These are phyloP conservation scores for Naso thynnoides DNA, from an alignment of 2,797 vertebrate species.

Conservation along the genomic window DNA sequence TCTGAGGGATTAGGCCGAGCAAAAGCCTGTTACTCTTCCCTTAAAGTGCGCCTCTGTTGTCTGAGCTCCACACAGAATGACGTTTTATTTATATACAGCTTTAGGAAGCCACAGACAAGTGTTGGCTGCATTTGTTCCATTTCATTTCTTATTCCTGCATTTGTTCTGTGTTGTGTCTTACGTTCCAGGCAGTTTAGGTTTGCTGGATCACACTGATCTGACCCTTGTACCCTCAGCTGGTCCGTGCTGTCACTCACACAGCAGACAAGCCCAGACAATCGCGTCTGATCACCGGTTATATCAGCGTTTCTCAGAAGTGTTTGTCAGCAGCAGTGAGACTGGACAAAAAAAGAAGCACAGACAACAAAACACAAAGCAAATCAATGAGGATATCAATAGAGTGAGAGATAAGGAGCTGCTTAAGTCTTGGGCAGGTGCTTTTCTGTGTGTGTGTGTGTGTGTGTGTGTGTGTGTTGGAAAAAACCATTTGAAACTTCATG, in stretches of 20 bases:
- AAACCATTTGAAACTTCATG: slow-evolving; percentile 61
- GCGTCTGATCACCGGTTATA: not conserved
- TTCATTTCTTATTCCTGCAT: not conserved
- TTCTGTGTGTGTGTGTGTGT: slow-evolving; percentile 40
- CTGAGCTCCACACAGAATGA: too few species aligned
- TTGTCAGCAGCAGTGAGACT: not conserved
- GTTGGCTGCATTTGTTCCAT: not conserved
- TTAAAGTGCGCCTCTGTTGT: slow-evolving; percentile 5
- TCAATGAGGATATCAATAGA: slow-evolving; percentile 37
- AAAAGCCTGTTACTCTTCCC: slow-evolving; percentile 19
- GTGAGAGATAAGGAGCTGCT: slow-evolving; percentile 1
- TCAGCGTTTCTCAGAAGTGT: not conserved
- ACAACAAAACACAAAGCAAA: slow-evolving; percentile 7
- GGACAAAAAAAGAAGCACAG: not conserved
- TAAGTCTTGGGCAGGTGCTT: slow-evolving; percentile 11
- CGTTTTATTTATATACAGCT: too few species aligned
- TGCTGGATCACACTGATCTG: slow-evolving; percentile 20
- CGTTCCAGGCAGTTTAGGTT: not conserved
- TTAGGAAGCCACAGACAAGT: not conserved
- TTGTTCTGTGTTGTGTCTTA: not conserved
- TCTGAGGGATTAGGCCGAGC: slow-evolving; percentile 42
- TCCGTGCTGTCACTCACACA: slow-evolving; percentile 4
- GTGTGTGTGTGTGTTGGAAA: slow-evolving; percentile 42
- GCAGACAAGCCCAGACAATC: slow-evolving; percentile 13
- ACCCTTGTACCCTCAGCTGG: slow-evolving; percentile 46